Evolutionary conservation across 2,888 invertebrate species (phyloP), one percentile per base, ranked within the genome.

Genomic region (Erannis defoliaria): DNA sequence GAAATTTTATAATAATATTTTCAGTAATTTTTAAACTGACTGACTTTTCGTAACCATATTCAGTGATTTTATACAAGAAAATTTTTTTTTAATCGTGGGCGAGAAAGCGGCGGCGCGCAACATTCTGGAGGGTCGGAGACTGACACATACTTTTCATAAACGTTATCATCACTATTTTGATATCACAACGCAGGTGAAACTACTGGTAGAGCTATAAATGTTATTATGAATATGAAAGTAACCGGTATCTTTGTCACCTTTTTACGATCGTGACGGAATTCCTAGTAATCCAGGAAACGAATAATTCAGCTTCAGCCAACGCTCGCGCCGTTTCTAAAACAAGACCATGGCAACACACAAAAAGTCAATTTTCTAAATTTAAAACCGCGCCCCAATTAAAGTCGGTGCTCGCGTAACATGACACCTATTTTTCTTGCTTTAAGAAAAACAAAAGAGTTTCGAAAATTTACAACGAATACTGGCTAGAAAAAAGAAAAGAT

Each of bases 341-440:
- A 46, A 42, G 54, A 54, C 33, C 50, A 74, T 62, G 66, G 74
- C 74, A 78, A 73, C 74, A 76, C 73, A 78, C 51, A 62, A 56
- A 77, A 81, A 82, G 76, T 81, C 74, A 77, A 75, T 78, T 73
- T 73, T 76, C 82, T 82, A 84, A 77, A 78, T 81, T 80, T 83
- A 85, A 71, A 55, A 55, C 49, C 62, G 60, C 74, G 85, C 55
- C 72, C 85, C 77, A 82, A 85, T 85, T 84, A 56, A 62, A 42
- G 78, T 49, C 66, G 65, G 66, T 73, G 74, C 72, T 68, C 69
- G 67, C 70, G 86, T 79, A 86, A 86, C 73, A 55, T 66, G 84
- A 86, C 77, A 82, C 85, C 73, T 78, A 73, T 77, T 76, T 76
- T 73, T 75, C 73, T 73, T 75, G 67, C 76, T 81, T 77, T 74